Conservation (phyloP, 2,888 invertebrate genomes). For the Carcina quercana region DNA sequence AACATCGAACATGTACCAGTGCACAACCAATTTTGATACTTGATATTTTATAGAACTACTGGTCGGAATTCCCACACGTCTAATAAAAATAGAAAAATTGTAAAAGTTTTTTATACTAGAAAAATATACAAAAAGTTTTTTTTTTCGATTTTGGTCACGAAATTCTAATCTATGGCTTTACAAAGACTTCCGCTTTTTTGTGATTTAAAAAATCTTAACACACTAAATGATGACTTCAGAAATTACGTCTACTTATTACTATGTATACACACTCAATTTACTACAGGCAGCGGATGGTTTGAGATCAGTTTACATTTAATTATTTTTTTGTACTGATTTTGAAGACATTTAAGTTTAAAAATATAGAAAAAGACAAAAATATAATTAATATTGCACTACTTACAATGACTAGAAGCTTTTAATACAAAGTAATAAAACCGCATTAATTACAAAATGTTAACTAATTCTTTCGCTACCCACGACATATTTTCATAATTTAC, state of each 20-base stretch:
- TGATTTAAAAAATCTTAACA: constrained; percentile 11
- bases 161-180: too few relatives aligned
- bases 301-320: neutral
- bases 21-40: constrained; percentile 30
- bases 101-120: constrained; percentile 28
- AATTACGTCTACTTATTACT: neutral
- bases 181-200: too few relatives aligned
- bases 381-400: too few relatives aligned
- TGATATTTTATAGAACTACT: constrained; percentile 17
- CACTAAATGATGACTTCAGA: neutral
- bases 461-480: constrained; percentile 3
- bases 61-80: constrained; percentile 26
- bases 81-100: constrained; percentile 10
- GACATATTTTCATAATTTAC: too few relatives aligned
- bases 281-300: neutral
- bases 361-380: too few relatives aligned
- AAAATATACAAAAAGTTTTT: constrained; percentile 12
- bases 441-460: neutral
- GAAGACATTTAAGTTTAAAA: too few relatives aligned
- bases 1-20: neutral
- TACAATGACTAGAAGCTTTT: too few relatives aligned
- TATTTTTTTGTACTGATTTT: too few relatives aligned
- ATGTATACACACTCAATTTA: neutral
- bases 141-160: constrained; percentile 31
- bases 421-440: too few relatives aligned